phyloP scores from a whole-genome alignment of 1,140 invertebrate genomes.

The Drosophila bipectinata region DNA sequence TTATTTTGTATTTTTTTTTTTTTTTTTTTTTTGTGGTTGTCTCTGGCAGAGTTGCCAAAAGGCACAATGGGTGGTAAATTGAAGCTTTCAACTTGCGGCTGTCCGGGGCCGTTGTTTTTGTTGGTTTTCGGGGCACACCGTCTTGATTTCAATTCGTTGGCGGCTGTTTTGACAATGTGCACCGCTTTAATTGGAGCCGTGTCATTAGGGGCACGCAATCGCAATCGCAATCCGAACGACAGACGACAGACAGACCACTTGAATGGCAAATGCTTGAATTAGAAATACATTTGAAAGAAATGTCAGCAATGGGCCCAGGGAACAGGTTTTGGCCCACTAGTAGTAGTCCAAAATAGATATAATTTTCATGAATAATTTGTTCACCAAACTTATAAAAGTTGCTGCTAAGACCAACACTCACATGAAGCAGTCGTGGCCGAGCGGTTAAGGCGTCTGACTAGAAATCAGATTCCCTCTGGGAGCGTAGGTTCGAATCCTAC shows the following conservation, averaged over 20 bases:
- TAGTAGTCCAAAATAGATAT: too few species aligned
- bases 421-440: conserved; percentile 90
- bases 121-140: conserved; percentile 6
- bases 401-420: neutral
- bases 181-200: conserved; percentile 74
- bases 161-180: conserved; percentile 76
- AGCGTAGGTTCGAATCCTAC: conserved; percentile 94
- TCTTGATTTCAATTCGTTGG: conserved; percentile 69
- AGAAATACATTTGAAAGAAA: conserved; percentile 8
- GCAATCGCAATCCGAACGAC: conserved; percentile 16
- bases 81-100: conserved; percentile 71
- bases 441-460: conserved; percentile 94
- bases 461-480: conserved; percentile 93
- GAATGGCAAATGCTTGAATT: conserved; percentile 1
- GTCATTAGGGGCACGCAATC: conserved; percentile 75
- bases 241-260: neutral
- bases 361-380: too few species aligned
- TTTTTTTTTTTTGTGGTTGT: neutral
- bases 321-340: neutral
- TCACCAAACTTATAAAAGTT: neutral
- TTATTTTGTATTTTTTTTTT: conserved; percentile 9
- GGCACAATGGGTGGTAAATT: conserved; percentile 79
- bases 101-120: conserved; percentile 9
- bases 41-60: conserved; percentile 58
- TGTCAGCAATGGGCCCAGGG: neutral